phyloP scores from a whole-genome alignment of 37 sponge, comb jelly and placozoan species.

The Beroe forskalii region DNA sequence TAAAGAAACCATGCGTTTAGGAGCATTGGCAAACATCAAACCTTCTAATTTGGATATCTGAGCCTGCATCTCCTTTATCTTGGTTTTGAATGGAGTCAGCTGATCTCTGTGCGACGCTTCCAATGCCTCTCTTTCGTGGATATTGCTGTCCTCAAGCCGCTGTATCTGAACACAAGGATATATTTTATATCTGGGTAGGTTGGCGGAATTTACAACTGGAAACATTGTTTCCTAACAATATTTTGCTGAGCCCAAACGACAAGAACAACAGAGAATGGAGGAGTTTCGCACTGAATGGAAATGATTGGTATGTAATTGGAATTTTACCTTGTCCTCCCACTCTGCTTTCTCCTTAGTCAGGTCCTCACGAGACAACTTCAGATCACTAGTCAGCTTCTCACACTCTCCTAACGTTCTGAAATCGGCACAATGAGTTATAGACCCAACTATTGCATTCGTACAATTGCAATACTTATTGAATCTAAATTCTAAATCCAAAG shows the following conservation, averaged over 20 bases:
- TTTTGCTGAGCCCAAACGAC: too few relatives aligned
- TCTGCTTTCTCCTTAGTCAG: neutral
- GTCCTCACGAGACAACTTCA: neutral
- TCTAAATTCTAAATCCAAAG: too few relatives aligned
- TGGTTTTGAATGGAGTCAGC: constrained; percentile 54
- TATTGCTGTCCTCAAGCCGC: constrained; percentile 36
- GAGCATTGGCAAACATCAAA: too few relatives aligned
- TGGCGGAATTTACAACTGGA: too few relatives aligned
- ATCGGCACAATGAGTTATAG: too few relatives aligned
- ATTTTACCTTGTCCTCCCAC: constrained; percentile 40
- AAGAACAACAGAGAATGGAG: too few relatives aligned
- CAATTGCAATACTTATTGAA: too few relatives aligned
- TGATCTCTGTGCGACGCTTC: constrained; percentile 19
- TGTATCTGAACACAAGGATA: constrained; percentile 22
- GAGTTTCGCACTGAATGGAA: too few relatives aligned
- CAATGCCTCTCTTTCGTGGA: neutral
- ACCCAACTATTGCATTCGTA: too few relatives aligned
- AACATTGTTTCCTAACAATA: too few relatives aligned
- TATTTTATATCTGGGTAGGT: neutral
- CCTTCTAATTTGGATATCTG: neutral
- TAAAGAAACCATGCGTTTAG: too few relatives aligned
- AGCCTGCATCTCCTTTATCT: constrained; percentile 57
- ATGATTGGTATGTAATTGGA: too few relatives aligned
- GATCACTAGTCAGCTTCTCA: constrained; percentile 1
- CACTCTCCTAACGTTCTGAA: neutral